Base-by-base conservation (phyloP, 2,113 vertebrate species). In the Pleuronectes platessa region DNA sequence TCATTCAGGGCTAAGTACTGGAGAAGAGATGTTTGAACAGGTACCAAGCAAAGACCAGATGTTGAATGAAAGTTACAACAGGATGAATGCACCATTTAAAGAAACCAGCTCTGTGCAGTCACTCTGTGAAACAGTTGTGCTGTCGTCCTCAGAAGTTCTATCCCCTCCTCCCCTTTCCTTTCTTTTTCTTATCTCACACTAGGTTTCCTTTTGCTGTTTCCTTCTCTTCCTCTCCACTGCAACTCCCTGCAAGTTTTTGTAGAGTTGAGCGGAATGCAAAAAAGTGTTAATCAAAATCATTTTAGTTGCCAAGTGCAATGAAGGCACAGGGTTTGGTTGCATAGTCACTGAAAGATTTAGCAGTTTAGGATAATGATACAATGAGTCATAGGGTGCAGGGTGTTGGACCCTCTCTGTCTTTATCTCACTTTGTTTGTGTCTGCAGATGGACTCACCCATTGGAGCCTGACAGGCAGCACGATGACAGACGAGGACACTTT, bases 361-460 rank as follows among this genome's bases (percentile, higher is more conserved):
- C 7, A 60, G 61, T 71, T 68, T 68, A 18, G 45, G 49, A 26
- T 74, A 56, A 65, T 64, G 40, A 59, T 59, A 31, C 70, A 42
- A 10, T 82, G 51, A 77, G 13, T 58, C 56, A 42, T 49, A 54
- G 45, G 53, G 51, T 55, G 51, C 27, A 37, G 66, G 42, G 61
- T 74, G 56, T 20, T 37, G 18, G 17, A 20, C 47, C 72, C 24
- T 40, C 24, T 64, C 27, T 54, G 37, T 74, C 26, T 67, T 70
- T 5, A 40, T 72, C 23, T 84, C 24, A 51, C 61, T 56, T 20
- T 62, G 23, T 80, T 18, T 79, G n/a, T 54, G 18, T 20, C 14
- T 69, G 2, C 53, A 98, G 97, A 97, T 90, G 97, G 97, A 21
- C 96, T 97, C 65, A 98, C 96, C 0, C 96, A 97, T 93, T 98